A percentile compares a stretch with the other conserved stretches of the same genome.
phyloP scores from a whole-genome alignment of 2,113 vertebrate genomes.

The Puma concolor region DNA sequence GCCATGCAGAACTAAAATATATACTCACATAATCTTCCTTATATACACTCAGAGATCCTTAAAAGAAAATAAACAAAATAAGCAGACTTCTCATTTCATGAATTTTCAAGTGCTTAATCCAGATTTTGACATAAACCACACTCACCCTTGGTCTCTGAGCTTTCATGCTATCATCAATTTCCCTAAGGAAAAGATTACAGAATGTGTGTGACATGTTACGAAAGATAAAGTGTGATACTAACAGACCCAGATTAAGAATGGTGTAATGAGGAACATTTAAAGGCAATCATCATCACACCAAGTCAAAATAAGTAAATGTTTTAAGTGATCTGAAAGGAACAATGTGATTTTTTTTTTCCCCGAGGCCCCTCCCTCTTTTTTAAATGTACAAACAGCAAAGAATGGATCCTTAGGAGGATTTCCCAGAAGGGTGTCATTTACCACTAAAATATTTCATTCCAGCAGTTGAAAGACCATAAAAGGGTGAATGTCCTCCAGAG shows the following conservation, averaged over 20 bases:
- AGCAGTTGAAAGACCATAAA: constrained; percentile 82
- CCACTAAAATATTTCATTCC: constrained; percentile 81
- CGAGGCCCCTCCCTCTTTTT: not conserved
- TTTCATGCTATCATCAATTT: not conserved
- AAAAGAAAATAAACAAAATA: constrained; percentile 49
- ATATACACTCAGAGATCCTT: constrained; percentile 33
- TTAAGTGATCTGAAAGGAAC: constrained; percentile 37
- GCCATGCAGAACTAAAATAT: constrained; percentile 41
- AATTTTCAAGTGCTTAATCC: constrained; percentile 25
- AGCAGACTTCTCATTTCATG: constrained; percentile 18
- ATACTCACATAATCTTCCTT: not conserved
- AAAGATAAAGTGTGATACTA: not conserved
- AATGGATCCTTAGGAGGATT: constrained; percentile 71
- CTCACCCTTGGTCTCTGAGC: not conserved
- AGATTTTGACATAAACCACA: constrained; percentile 18
- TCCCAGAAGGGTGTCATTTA: constrained; percentile 81
- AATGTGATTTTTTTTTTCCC: not conserved
- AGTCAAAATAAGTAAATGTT: constrained; percentile 57
- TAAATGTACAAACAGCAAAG: constrained; percentile 44
- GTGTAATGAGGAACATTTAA: constrained; percentile 7
- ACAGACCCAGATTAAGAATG: not conserved
- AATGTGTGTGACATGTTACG: not conserved
- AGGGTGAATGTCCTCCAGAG: constrained; percentile 79
- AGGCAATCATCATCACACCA: constrained; percentile 8
- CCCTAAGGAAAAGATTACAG: not conserved